Conservation (phyloP, 2,888 invertebrate species). For the Baccha elongata region DNA sequence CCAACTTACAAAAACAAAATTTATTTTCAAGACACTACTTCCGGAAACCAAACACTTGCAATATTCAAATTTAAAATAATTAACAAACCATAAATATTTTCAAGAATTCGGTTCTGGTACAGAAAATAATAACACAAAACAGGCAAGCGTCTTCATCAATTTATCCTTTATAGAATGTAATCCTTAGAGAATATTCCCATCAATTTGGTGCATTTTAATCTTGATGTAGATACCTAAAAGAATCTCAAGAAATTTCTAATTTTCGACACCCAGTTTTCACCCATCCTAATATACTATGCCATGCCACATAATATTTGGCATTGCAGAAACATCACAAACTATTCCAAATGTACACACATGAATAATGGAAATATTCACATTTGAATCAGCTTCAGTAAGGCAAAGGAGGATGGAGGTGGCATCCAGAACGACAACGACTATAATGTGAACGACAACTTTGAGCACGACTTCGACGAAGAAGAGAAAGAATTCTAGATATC, state of each 20-base stretch:
- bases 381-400: conserved; percentile 16
- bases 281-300: background rate
- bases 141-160: conserved; percentile 28
- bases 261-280: conserved; percentile 1
- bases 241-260: conserved; percentile 41
- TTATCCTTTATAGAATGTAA: conserved; percentile 1
- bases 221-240: conserved; percentile 34
- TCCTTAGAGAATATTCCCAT: conserved; percentile 46
- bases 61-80: conserved; percentile 45
- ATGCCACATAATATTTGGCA: conserved; percentile 21
- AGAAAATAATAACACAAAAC: background rate
- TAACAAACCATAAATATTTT: conserved; percentile 51
- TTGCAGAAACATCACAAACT: conserved; percentile 51
- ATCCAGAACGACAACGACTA: background rate
- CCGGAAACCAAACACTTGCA: conserved; percentile 21
- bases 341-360: conserved; percentile 65
- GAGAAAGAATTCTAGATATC: conserved; percentile 50
- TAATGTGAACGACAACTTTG: background rate
- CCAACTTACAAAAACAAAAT: background rate
- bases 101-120: background rate
- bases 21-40: background rate
- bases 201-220: conserved; percentile 67
- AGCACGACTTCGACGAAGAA: background rate
- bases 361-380: conserved; percentile 66
- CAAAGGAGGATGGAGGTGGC: background rate